Base-by-base conservation (phyloP, 1,140 invertebrate species). In the Chlorops oryzae region DNA sequence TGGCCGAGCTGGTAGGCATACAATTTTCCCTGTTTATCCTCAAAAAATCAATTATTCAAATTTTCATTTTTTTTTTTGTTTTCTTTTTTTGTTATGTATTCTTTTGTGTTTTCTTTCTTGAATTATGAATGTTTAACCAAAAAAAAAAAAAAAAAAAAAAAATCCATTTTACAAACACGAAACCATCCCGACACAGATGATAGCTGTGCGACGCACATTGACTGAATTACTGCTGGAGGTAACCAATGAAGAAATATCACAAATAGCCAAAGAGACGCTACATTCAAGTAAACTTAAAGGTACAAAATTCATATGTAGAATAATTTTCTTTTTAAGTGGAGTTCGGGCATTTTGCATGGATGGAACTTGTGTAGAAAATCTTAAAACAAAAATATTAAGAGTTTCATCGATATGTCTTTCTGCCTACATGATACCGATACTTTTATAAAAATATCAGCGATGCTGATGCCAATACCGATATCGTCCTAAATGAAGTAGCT, bases 181-280 rank as follows among this genome's bases (percentile, higher is more conserved):
- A 17, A 39, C 17, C 38, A 18, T 39, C 5, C 22, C n/a, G 38
- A 39, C 12, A 39, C 66, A 96, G 92, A 94, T 96, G 87, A 71
- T 90, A 63, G 84, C 83, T 72, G 88, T 96, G 18, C 80, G 91
- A 55, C 78, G 85, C 47, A 85, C 86, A 52, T 75, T 96, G 69
- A 97, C 92, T 35, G 90, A 96, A 78, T 87, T 96, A 60, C 79
- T 97, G 43, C 77, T 97, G 48, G 90, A 95, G 64, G 92, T 95
- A 57, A 97, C 94, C 12, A 90, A 87, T 63, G 82, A 87, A 71
- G 88, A 94, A 80, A 92, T 96, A 65, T 71, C 81, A 57, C 75
- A 76, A 55, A 80, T 93, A 59, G 90, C 87, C 72, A 80, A 83
- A 71, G 89, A 94, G 74, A 55, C 64, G 41, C 25, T 72, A 20